A percentile compares a stretch with the other conserved stretches of the same genome.
phyloP scores from a whole-genome alignment of 2,797 vertebrate genomes.

The Schizopygopsis pylzovi region DNA sequence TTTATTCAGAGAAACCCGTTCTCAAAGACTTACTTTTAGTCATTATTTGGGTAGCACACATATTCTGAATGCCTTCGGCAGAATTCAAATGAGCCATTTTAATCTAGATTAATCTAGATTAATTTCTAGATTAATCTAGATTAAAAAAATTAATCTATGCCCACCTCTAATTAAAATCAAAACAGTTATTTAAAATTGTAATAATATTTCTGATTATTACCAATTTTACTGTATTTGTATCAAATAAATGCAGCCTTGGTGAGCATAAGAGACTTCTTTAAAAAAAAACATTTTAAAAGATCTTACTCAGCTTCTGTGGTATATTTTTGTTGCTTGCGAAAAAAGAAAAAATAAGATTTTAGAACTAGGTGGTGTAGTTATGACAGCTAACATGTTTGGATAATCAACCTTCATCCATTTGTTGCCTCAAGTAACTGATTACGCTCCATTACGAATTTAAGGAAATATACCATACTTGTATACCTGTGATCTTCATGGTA shows the following conservation, averaged over 20 bases:
- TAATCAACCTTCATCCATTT: background rate
- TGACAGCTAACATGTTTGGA: background rate
- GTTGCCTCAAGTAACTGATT: slow-evolving; percentile 8
- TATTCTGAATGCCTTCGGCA: too few species aligned
- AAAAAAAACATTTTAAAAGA: background rate
- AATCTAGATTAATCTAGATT: too few species aligned
- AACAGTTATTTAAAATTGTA: background rate
- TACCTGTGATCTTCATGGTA: background rate
- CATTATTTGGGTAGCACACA: too few species aligned
- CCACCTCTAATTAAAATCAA: background rate
- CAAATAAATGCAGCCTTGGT: background rate
- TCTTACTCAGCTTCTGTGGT: background rate
- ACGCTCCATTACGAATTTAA: background rate
- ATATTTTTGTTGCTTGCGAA: background rate
- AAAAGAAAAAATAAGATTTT: background rate
- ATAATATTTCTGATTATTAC: too few species aligned
- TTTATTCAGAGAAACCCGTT: too few species aligned
- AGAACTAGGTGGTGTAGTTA: background rate
- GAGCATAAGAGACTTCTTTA: background rate
- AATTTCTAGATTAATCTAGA: too few species aligned
- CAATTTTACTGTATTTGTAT: background rate
- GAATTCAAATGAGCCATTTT: too few species aligned
- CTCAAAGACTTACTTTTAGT: too few species aligned
- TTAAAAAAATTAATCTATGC: too few species aligned
- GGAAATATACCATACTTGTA: background rate